Percentiles rank a stretch among this genome's conserved stretches.
These are phyloP conservation scores for Lepidothrix coronata DNA, from an alignment of 2,113 vertebrate genomes.

Conservation along the genomic window DNA sequence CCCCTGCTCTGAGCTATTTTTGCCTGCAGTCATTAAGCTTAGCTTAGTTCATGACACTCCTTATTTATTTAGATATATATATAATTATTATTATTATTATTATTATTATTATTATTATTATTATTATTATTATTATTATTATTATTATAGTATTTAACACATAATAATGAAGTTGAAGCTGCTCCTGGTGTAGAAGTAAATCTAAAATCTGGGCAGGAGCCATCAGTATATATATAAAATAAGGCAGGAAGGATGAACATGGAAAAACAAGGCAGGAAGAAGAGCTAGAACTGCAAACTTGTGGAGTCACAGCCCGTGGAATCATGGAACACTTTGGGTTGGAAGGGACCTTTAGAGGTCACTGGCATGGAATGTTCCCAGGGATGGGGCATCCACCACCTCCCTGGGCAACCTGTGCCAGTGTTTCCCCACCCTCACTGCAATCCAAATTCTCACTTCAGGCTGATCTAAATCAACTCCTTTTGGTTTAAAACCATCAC, in stretches of 20 bases:
- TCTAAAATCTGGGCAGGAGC: neutral
- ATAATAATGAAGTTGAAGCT: neutral
- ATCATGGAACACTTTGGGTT: neutral
- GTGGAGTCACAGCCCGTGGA: no score
- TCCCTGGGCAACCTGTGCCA: neutral
- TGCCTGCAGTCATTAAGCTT: no score
- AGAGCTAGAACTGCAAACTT: neutral
- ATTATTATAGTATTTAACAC: neutral
- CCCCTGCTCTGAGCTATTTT: neutral
- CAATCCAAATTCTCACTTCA: no score
- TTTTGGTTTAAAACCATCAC: neutral
- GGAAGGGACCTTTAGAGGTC: neutral
- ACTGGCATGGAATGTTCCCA: neutral
- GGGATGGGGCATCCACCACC: no score
- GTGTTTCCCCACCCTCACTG: neutral
- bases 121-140: no score
- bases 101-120: neutral
- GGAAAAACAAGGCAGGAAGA: neutral
- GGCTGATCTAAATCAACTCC: neutral
- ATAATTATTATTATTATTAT: neutral
- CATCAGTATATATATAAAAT: neutral
- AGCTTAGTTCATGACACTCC: rapidly evolving
- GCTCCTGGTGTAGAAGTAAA: neutral
- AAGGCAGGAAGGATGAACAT: neutral
- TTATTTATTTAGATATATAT: neutral